Base-by-base conservation (phyloP, 2,113 vertebrate species). In the Meleagris gallopavo region DNA sequence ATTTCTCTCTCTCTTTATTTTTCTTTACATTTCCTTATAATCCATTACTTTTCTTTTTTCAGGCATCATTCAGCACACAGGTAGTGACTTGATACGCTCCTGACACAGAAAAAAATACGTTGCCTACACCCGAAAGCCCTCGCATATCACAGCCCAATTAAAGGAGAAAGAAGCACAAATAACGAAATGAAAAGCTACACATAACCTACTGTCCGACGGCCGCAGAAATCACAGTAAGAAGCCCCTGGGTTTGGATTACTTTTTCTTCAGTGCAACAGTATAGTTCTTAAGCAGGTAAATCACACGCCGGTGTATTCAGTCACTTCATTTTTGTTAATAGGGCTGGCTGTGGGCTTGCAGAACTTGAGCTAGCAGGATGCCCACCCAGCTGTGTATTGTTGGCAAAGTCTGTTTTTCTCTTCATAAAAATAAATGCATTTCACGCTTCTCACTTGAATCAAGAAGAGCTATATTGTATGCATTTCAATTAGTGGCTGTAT, bases 131-230 rank as follows among this genome's bases (percentile, higher is more conserved):
- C 2, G 1, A 40, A 71, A 87, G 80, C 17, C 34, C 27, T 77
- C 2, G 9, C 17, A 9, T 69, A 18, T 69, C 27, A 16, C 52
- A 25, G 29, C 41, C 10, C 34, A 46, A 5, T 67, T 80, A 81
- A 64, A 79, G 15, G n/a, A 52, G 36, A 88, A 78, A 54, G 13
- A 64, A 36, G 18, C 46, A 75, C 6, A 84, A 89, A 58, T 25
- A 79, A 45, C 0, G 0, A 71, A 86, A 64, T 11, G 3, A 67
- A 87, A 79, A 77, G 67, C 36, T 36, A 9, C 43, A 18, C 21
- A 43, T 60, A 75, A 30, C 4, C 32, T 79, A 34, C 32, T 74
- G 66, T 24, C 10, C 0, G 0, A 4, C 30, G 9, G 18, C 30
- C 50, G 29, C 34, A 64, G 29, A 4, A 11, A 55, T 66, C 34